Conservation (phyloP, 2,113 vertebrate species). For the Papio anubis region DNA sequence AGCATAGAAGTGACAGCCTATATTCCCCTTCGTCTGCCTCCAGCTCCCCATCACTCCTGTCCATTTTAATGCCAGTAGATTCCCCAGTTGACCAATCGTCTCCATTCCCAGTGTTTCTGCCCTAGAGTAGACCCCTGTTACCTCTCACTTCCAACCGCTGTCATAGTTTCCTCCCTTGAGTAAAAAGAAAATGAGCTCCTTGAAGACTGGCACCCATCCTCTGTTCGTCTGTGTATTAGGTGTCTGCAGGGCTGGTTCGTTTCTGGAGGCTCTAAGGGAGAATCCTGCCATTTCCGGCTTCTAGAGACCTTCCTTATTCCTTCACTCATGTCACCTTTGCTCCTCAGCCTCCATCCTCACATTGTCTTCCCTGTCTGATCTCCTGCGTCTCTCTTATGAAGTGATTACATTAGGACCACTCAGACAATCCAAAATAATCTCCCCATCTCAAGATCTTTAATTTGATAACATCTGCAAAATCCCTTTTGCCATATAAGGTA, state of each 20-base stretch:
- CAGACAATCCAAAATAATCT: background rate
- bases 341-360: background rate
- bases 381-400: background rate
- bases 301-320: background rate
- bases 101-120: background rate
- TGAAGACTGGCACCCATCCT: background rate
- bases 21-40: background rate
- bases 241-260: background rate
- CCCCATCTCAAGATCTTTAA: conserved; percentile 27
- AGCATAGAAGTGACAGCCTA: background rate
- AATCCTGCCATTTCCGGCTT: background rate
- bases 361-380: background rate
- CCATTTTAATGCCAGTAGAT: background rate
- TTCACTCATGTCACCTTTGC: background rate
- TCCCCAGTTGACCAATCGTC: too few relatives aligned
- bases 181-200: conserved; percentile 1
- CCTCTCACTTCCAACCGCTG: background rate
- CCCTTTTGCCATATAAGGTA: conserved; percentile 9
- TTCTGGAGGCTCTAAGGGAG: background rate
- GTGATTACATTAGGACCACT: background rate
- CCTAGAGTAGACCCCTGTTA: background rate
- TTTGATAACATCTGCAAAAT: conserved; percentile 32
- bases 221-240: background rate
- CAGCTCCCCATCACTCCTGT: background rate
- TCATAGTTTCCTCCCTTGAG: background rate